phyloP scores from a whole-genome alignment of 2,797 vertebrate species.

The Lagodon rhomboides region DNA sequence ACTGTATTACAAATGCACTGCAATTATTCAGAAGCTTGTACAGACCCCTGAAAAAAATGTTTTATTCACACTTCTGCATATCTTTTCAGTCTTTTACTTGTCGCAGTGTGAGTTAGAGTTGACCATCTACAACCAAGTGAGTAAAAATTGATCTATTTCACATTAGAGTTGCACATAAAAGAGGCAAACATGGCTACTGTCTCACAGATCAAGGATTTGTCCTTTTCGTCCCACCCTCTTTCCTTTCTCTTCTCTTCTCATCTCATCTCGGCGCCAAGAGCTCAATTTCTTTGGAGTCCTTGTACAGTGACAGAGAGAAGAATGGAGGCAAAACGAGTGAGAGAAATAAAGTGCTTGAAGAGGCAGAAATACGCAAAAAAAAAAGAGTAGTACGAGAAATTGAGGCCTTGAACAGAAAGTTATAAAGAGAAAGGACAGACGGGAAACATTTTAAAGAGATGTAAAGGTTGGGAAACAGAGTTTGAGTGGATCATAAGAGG shows the following conservation, averaged over 20 bases:
- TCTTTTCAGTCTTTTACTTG: no score
- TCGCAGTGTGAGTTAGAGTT: no score
- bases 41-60: no score
- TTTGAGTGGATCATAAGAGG: background rate
- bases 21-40: no score
- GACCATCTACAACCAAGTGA: background rate
- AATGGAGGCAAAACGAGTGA: background rate
- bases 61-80: no score
- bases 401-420: constrained; percentile 15
- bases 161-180: background rate
- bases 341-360: constrained; percentile 27
- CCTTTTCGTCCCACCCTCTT: background rate
- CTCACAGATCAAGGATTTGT: background rate
- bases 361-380: background rate
- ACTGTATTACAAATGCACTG: no score
- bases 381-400: background rate
- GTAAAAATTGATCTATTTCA: background rate
- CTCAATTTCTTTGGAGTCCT: constrained; percentile 22
- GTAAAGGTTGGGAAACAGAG: background rate
- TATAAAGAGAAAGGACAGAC: background rate
- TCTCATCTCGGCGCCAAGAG: background rate
- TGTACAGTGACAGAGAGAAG: constrained; percentile 18
- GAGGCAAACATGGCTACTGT: background rate
- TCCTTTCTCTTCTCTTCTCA: background rate
- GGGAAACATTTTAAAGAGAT: background rate